phyloP scores from a whole-genome alignment of 2,113 vertebrate genomes.

The Syngnathus scovelli region DNA sequence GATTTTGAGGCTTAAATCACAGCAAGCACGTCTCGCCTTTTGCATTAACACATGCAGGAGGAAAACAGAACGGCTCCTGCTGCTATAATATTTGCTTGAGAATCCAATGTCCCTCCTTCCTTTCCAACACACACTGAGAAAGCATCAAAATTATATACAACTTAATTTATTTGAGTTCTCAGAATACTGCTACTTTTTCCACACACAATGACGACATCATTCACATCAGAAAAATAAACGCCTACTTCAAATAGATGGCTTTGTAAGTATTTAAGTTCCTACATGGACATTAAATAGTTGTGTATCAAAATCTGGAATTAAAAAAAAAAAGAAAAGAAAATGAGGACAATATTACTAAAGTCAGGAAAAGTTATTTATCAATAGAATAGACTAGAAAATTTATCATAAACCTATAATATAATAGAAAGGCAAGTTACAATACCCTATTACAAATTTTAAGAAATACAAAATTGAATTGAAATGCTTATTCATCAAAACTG shows the following conservation, averaged over 20 bases:
- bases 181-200: too few species aligned
- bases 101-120: not conserved
- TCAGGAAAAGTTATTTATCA: too few species aligned
- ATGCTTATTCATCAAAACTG: too few species aligned
- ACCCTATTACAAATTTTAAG: too few species aligned
- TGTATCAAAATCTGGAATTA: not conserved
- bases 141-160: not conserved
- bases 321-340: too few species aligned
- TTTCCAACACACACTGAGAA: not conserved
- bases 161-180: not conserved
- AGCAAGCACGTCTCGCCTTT: not conserved
- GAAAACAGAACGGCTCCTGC: not conserved
- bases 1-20: slow-evolving; percentile 8
- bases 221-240: too few species aligned
- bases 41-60: not conserved
- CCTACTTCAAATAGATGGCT: not conserved
- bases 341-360: too few species aligned
- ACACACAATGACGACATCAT: not conserved
- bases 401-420: too few species aligned
- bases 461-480: too few species aligned
- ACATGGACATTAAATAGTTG: not conserved
- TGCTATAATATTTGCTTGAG: not conserved
- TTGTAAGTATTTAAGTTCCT: not conserved
- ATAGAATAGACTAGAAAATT: too few species aligned
- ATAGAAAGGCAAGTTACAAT: too few species aligned